phyloP scores from a whole-genome alignment of 1,140 invertebrate species.

The Lutraria rhynchaena region DNA sequence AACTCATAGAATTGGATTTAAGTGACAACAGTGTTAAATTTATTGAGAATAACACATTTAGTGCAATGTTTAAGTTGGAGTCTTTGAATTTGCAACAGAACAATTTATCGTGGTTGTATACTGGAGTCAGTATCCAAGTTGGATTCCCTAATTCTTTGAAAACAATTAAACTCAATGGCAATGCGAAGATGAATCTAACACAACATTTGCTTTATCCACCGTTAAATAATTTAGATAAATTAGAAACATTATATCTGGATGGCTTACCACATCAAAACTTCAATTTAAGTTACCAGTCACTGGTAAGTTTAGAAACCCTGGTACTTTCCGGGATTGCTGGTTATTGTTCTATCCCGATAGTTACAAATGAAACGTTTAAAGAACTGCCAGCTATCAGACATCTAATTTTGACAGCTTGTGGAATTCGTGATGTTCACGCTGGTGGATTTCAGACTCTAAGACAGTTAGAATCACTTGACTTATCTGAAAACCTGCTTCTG shows the following conservation, averaged over 20 bases:
- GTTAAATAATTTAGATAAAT: neutral
- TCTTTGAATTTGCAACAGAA: neutral
- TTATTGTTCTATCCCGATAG: neutral
- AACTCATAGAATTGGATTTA: neutral
- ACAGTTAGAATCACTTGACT: slow-evolving; percentile 40
- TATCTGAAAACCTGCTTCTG: slow-evolving; percentile 32
- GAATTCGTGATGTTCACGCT: slow-evolving; percentile 15
- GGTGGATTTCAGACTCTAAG: slow-evolving; percentile 27
- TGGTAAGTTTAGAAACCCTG: neutral
- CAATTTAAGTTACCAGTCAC: neutral
- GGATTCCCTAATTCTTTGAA: neutral
- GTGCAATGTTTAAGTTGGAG: neutral
- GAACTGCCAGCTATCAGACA: neutral
- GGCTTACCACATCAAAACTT: neutral
- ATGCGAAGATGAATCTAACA: neutral
- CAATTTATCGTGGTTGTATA: neutral
- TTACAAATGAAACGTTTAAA: slow-evolving; percentile 3
- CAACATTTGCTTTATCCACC: neutral
- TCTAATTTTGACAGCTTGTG: slow-evolving; percentile 31
- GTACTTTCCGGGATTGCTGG: neutral
- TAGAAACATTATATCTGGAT: neutral
- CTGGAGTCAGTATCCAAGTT: neutral
- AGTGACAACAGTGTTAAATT: neutral
- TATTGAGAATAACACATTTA: neutral
- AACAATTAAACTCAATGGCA: neutral